These are phyloP conservation scores for Amniataba percoides DNA, from an alignment of 2,797 vertebrate genomes.

Conservation along the genomic window DNA sequence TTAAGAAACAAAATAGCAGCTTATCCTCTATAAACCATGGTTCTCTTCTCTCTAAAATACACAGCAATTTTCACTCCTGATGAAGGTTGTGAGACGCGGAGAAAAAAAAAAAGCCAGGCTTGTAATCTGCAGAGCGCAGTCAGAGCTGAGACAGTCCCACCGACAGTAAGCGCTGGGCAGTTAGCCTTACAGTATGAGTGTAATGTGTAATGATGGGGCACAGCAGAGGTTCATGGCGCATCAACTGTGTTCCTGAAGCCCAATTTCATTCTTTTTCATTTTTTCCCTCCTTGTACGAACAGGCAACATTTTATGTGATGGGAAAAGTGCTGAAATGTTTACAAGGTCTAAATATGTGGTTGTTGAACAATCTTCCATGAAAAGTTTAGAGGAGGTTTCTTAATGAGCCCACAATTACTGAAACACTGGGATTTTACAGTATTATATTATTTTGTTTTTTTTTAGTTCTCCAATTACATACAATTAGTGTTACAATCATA, in stretches of 20 bases:
- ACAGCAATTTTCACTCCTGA: neutral
- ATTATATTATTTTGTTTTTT: neutral
- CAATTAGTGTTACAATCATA: neutral
- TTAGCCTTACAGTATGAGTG: conserved; percentile 9
- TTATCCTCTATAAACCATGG: neutral
- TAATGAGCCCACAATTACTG: conserved; percentile 7
- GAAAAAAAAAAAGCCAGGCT: too few relatives aligned
- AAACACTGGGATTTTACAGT: neutral
- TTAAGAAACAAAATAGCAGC: conserved; percentile 1
- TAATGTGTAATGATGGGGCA: conserved; percentile 2
- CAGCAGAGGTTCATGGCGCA: conserved; percentile 19
- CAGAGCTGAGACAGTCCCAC: neutral
- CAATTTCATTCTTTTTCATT: neutral
- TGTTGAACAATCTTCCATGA: neutral
- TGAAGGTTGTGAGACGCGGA: neutral
- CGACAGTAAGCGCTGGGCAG: neutral
- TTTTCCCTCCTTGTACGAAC: neutral
- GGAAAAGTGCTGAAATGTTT: conserved; percentile 1
- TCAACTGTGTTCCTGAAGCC: conserved; percentile 8
- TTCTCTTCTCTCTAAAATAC: neutral
- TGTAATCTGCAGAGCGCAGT: neutral
- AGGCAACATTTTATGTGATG: neutral
- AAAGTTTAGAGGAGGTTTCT: conserved; percentile 3
- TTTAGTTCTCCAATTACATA: conserved; percentile 13
- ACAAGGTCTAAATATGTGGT: neutral